Base-by-base conservation (phyloP, 2,113 vertebrate species). In the Brienomyrus brachyistius region DNA sequence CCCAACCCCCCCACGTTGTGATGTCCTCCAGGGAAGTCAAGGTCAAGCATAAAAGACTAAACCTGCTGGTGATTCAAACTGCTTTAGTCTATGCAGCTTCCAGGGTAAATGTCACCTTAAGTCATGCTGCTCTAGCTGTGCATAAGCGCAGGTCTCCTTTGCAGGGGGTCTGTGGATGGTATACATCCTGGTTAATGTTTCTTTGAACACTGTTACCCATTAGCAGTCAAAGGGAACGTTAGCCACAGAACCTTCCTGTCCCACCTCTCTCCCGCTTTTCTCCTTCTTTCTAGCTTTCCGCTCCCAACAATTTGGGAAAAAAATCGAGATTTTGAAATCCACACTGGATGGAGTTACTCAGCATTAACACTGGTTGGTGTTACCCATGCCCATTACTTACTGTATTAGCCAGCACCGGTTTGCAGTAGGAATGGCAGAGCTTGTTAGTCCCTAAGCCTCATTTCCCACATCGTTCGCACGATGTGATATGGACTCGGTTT, bases 121-220 rank as follows among this genome's bases (percentile, higher is more conserved):
- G 31, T 62, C 31, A 52, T 43, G 27, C 86, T 43, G 15, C 52
- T 51, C 35, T 89, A 9, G 15, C 7, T 52, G 48, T 89, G 23
- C 43, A n/a, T 47, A 1, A 88, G 27, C 17, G 9, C 35, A 48
- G 9, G 5, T 11, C 50, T 1, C 23, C 89, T 31, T 23, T 62
- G 52, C 80, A 89, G 89, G 89, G 89, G 88, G 77, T 27, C 43
- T 13, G 1, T n/a, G 31, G 50, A 23, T 7, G 4, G 40, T 27
- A 40, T 40, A 83, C 43, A 89, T 6, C 50, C 74, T 62, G 43
- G 89, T 89, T 89, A 89, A 89, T 66, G 2, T 62, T 59, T 43
- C 47, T 47, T 52, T 47, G 10, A 59, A 56, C 59, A 2, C 74
- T 17, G 35, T 84, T 23, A 82, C 45, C 43, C 80, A 84, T 89